Evolutionary conservation across 1,140 invertebrate genomes (phyloP), one percentile per base, ranked within the genome.

Genomic region (Maniola jurtina): DNA sequence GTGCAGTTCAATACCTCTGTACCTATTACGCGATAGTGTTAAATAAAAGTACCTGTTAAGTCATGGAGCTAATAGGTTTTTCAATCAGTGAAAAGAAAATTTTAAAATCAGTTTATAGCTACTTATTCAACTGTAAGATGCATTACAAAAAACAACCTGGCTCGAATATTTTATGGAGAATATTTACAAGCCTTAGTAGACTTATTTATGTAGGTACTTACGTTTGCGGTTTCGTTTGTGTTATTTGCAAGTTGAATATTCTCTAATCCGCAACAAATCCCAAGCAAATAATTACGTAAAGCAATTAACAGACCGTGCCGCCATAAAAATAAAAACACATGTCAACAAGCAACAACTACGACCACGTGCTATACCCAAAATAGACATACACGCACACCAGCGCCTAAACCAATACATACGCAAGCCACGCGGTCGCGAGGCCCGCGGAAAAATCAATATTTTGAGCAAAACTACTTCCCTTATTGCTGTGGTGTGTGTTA

Each of bases 401-500:
- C 62, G 56, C 59, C 16, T 16, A 58, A 66, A 79, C 75, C 61
- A 81, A 82, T 79, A 85, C 85, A 64, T 56, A 63, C 63, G 63
- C 75, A 54, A 38, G 65, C 71, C 83, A 82, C 79, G 80, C 81
- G 80, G 80, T 75, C 79, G 79, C 79, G 76, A 72, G 71, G 72
- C 81, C 77, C 80, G 84, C 83, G 80, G 86, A 88, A 88, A 90
- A 90, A 90, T 90, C 88, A 88, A 90, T 90, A 90, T 90, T 90
- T 90, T 90, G 86, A 90, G 86, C 88, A 88, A 88, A 90, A 88
- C 86, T 90, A 86, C 88, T 90, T 88, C 88, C 88, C 86, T 84
- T 80, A 83, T 73, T 72, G 68, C 68, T 52, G 34, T 55, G 80
- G 85, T 89, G 85, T 88, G 85, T 66, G 79, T 80, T 66, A 73